Conservation (phyloP, 2,797 vertebrate genomes). For the Silurus lanzhouensis region DNA sequence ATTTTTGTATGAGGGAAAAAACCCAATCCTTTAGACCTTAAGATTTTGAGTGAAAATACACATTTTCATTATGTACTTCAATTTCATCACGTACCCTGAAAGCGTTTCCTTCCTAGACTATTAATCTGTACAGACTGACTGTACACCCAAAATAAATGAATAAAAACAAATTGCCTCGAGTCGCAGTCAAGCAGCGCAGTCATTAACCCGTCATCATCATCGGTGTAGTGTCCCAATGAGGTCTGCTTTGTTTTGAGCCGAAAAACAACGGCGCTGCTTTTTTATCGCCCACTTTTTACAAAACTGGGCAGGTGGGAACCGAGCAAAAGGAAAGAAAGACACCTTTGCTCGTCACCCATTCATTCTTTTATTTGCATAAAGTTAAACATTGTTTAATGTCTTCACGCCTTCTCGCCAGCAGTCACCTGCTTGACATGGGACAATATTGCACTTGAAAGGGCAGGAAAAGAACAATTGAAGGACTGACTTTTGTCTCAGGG, state of each 20-base stretch:
- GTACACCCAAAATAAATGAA: background rate
- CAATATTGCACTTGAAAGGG: background rate
- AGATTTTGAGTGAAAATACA: background rate
- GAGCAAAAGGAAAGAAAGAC: background rate
- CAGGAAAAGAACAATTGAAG: background rate
- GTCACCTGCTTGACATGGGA: too few relatives aligned
- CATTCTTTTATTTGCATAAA: background rate
- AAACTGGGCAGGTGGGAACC: background rate
- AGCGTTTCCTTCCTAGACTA: background rate
- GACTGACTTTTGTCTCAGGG: background rate
- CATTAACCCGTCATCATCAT: too few relatives aligned
- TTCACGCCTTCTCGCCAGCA: too few relatives aligned
- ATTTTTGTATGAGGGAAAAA: too few relatives aligned
- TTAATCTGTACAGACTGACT: background rate
- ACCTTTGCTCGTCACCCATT: background rate
- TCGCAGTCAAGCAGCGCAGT: too few relatives aligned
- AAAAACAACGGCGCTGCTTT: background rate
- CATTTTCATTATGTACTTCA: too few relatives aligned
- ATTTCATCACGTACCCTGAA: too few relatives aligned
- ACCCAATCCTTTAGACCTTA: background rate
- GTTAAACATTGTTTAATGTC: background rate
- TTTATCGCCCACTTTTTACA: background rate
- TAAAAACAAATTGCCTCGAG: too few relatives aligned
- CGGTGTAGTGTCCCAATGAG: background rate
- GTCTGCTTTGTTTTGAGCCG: background rate